Evolutionary conservation across 2,113 vertebrate genomes (phyloP), one percentile per base, ranked within the genome.

Genomic region (Rhinoderma darwinii): DNA sequence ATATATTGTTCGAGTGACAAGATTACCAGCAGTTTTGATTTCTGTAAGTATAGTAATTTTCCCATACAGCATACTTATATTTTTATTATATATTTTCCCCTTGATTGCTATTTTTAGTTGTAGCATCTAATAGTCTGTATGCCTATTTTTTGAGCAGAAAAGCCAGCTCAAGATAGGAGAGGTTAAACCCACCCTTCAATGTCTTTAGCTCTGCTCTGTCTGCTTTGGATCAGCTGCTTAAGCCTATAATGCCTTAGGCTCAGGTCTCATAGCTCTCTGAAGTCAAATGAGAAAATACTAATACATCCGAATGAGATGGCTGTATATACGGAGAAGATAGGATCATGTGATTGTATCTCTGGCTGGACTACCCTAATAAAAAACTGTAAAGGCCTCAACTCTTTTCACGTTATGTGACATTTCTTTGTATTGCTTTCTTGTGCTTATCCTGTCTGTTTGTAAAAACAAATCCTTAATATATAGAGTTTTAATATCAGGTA

Each of bases 231-330:
- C 37, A 0, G 15, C 81, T 83, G 7, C 35, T 30, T 82, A 82
- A 83, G 86, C 43, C 74, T 84, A 63, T 66, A 89, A 14, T 22
- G 75, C 44, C 80, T 70, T 32, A 51, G 63, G 88, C 76, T 84
- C 7, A 44, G 56, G 66, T 3, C 25, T 3, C 88, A 70, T 56
- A 2, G 0, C 4, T 84, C 68, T 75, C 50, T 82, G 85, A 39
- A 86, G 63, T 84, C 79, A 80, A 84, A 84, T 20, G n/a, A 77
- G 41, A 76, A 37, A 78, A 56, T 83, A 5, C 18, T 74, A 89
- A 43, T 84, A 77, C 14, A 30, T 88, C 51, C 41, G 0, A 0
- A 74, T 73, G 44, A 87, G 76, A 43, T 0, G 0, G 66, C 86
- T 37, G 88, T 44, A 12, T 63, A 88, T 83, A 79, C 81, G 82